Evolutionary conservation across 2,888 invertebrate species (phyloP), one percentile per base, ranked within the genome.

Genomic region (Exephanes ischioxanthus): DNA sequence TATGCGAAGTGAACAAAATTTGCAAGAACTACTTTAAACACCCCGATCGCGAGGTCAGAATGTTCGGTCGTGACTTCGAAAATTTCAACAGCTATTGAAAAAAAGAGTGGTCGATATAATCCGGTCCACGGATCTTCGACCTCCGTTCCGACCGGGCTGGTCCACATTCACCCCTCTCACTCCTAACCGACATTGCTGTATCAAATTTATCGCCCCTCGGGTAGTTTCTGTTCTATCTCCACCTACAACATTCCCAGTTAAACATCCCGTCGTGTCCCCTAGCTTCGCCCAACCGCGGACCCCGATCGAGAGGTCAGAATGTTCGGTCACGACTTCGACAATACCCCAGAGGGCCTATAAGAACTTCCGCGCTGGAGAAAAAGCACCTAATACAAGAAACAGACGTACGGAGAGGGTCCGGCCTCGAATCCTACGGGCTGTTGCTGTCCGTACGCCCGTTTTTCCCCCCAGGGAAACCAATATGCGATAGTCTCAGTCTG

Each of bases 281-380:
- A 53, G 53, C 53, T 53, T 71, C 14, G 19, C 6, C 2, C 53
- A 33, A n/a, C n/a, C 3, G 19, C 26, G 6, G 70, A 51, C 26
- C 51, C 5, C 53, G 19, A 33, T 71, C 16, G 33, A 51, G 53
- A 33, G 71, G 22, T 61, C 41, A 63, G 61, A 75, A 48, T 26
- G 26, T 75, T 51, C 33, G 55, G 61, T 63, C 63, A 63, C 22
- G 26, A 41, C 26, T 61, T 76, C 70, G 37, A 41, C 76, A 48
- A 75, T 75, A 58, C 55, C 45, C 22, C 11, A 48, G 55, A 26
- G 58, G 48, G 11, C 5, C 1, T 14, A 2, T 14, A 19, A 14
- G 70, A 48, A 76, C 53, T 53, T 71, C 53, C 53, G 51, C 7
- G 11, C 19, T 22, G 45, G 22, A 53, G 19, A 33, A 70, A 81